These are phyloP conservation scores for Anthrax anthrax DNA, from an alignment of 2,888 invertebrate species.

Conservation along the genomic window DNA sequence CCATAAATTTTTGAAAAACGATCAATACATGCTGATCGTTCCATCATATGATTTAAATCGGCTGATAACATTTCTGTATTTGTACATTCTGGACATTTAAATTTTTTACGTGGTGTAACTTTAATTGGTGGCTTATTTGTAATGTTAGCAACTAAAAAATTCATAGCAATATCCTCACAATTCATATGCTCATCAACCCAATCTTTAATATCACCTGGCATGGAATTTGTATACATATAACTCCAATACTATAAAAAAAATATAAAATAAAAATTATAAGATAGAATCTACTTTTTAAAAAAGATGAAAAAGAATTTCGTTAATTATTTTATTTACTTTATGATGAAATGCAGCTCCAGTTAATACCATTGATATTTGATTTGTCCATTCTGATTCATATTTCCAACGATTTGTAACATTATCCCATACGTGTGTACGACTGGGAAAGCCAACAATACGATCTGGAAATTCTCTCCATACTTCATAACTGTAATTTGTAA, in stretches of 20 bases:
- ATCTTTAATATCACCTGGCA: conserved; percentile 69
- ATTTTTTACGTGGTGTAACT: conserved; percentile 90
- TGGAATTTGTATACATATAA: conserved; percentile 76
- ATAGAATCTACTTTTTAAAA: neutral
- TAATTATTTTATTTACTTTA: conserved; percentile 59
- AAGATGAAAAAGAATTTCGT: too few relatives aligned
- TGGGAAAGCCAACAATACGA: conserved; percentile 90
- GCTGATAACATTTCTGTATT: conserved; percentile 90
- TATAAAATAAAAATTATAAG: neutral
- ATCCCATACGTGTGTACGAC: conserved; percentile 87
- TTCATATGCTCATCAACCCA: conserved; percentile 96
- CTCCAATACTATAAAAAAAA: conserved; percentile 58
- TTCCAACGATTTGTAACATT: conserved; percentile 73
- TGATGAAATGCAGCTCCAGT: conserved; percentile 96
- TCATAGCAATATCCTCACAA: conserved; percentile 97
- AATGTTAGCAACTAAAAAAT: conserved; percentile 84
- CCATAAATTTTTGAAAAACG: conserved; percentile 65
- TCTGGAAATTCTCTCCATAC: conserved; percentile 97
- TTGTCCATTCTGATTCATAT: conserved; percentile 96
- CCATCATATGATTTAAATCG: conserved; percentile 83
- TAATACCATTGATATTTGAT: conserved; percentile 88
- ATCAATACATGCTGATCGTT: conserved; percentile 81
- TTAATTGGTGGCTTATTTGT: conserved; percentile 91
- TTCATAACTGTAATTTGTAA: conserved; percentile 41
- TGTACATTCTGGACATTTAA: conserved; percentile 90